Base-by-base conservation (phyloP, 2,797 vertebrate species). In the Periophthalmus magnuspinnatus region DNA sequence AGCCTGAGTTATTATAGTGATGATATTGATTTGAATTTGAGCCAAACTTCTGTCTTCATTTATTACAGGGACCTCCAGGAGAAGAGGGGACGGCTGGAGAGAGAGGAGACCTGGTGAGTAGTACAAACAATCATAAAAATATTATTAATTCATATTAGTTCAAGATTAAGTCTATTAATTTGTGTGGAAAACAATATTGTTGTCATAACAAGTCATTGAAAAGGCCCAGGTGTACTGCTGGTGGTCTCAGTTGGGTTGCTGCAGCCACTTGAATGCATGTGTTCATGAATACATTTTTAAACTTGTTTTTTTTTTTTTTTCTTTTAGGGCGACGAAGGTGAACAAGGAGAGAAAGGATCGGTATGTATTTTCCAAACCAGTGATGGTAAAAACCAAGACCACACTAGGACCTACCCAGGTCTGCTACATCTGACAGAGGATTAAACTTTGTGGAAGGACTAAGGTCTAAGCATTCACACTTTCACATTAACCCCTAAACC, bases 291-390 rank as follows among this genome's bases (percentile, higher is more conserved):
- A 11, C 21, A 5, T 56, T 56, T 22, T 22, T 24, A 22, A 21
- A 24, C 10, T 56, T 45, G 11, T n/a, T n/a, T n/a, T n/a, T n/a
- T n/a, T n/a, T 28, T 19, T 9, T 38, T 72, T 71, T 67, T 55
- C 71, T 80, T 89, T 16, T 82, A 99, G 97, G 97, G 97, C 54
- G 96, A 97, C 32, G 64, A 90, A 82, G 97, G 97, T 89, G 93
- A 95, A 77, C 82, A 88, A 60, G 97, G 97, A 79, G 90, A 95
- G 84, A 99, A 97, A 87, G 97, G 97, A 93, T 91, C 95, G 84
- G 97, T 99, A 93, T 81, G 96, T 96, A 9, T 63, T 21, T 14
- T 62, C 34, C 10, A 21, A 62, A 22, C 57, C 34, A 62, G 2
- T 19, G 33, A 21, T 6, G 21, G n/a, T 54, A 19, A 60, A 45